phyloP scores from a whole-genome alignment of 2,113 vertebrate genomes.

The Cettia cetti region DNA sequence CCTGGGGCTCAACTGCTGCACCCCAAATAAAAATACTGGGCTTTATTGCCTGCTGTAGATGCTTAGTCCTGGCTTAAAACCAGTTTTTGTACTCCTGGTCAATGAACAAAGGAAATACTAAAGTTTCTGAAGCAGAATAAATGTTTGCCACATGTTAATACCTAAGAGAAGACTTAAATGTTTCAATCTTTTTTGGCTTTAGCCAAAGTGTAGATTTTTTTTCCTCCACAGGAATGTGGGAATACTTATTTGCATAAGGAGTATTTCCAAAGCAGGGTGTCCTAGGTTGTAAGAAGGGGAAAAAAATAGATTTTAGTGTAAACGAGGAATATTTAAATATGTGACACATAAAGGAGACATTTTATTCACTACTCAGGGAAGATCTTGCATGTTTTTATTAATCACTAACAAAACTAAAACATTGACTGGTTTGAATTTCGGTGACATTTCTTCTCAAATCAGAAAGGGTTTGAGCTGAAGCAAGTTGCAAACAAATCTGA shows the following conservation, averaged over 20 bases:
- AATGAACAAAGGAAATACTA: slow-evolving; percentile 8
- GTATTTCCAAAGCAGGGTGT: not conserved
- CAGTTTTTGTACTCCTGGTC: not conserved
- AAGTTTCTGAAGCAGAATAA: not conserved
- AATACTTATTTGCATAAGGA: not conserved
- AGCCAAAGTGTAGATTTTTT: not conserved
- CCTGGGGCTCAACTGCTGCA: not conserved
- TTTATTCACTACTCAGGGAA: not conserved
- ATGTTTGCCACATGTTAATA: slow-evolving; percentile 11
- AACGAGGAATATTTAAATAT: not conserved
- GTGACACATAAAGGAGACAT: not conserved
- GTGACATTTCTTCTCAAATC: not conserved
- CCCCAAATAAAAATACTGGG: not conserved
- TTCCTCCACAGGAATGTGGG: not conserved
- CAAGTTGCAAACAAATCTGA: not conserved
- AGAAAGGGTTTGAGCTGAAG: not conserved
- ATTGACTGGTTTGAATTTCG: not conserved
- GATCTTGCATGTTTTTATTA: slow-evolving; percentile 15
- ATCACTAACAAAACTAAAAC: not conserved
- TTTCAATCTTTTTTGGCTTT: not conserved
- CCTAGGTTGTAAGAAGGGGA: not conserved
- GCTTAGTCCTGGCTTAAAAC: not conserved
- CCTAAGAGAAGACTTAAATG: not conserved
- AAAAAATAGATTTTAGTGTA: not conserved
- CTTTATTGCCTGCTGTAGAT: not conserved